phyloP scores from a whole-genome alignment of 1,140 invertebrate genomes.

The Listronotus oregonensis region DNA sequence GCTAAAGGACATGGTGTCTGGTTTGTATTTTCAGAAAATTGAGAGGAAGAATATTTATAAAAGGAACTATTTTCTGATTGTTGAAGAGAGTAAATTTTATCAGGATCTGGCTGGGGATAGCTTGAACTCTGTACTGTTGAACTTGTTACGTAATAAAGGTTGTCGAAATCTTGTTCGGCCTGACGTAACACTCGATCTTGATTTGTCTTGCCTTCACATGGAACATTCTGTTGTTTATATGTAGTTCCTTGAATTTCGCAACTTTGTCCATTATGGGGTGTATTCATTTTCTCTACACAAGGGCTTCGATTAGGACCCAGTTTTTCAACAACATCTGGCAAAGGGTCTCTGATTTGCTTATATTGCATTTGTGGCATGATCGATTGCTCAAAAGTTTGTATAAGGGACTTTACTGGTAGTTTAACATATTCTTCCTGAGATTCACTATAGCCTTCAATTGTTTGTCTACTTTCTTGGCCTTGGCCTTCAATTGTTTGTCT shows the following conservation, averaged over 20 bases:
- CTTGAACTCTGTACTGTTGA: constrained; percentile 30
- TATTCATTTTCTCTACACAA: neutral
- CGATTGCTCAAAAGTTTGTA: constrained; percentile 67
- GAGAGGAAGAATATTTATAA: constrained; percentile 46
- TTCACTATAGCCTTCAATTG: constrained; percentile 38
- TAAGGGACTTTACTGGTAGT: constrained; percentile 67
- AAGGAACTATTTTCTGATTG: constrained; percentile 53
- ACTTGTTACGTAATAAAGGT: constrained; percentile 39
- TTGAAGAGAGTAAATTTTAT: constrained; percentile 39
- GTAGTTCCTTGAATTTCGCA: constrained; percentile 3
- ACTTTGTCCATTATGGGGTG: neutral
- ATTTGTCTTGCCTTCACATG: constrained; percentile 1
- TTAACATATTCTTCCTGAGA: constrained; percentile 60
- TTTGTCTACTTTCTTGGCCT: neutral
- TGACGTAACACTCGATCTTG: constrained; percentile 33
- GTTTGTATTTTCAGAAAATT: constrained; percentile 22
- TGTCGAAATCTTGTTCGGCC: constrained; percentile 51
- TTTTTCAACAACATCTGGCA: constrained; percentile 48
- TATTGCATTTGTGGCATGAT: constrained; percentile 62
- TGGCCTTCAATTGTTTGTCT: neutral
- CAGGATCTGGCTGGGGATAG: constrained; percentile 21
- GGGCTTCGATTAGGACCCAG: constrained; percentile 19
- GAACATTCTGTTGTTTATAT: neutral
- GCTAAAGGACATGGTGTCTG: constrained; percentile 9
- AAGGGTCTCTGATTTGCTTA: constrained; percentile 60